Percentiles rank a stretch among this genome's conserved stretches.
Evolutionary conservation across 2,888 invertebrate genomes (phyloP).

Genomic region (Unio delphinus): DNA sequence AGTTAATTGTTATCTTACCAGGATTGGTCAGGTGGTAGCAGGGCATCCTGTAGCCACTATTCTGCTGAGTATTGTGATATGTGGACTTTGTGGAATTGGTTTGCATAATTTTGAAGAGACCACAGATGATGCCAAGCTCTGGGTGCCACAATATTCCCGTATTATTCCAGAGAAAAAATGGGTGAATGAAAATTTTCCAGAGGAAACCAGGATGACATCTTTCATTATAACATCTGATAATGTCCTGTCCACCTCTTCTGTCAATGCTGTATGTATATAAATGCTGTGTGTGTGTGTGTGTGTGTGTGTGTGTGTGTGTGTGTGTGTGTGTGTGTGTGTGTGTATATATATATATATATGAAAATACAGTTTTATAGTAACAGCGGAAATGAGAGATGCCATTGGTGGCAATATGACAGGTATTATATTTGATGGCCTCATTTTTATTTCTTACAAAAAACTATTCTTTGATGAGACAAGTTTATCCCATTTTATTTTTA

Average conservation of each 20-base stretch:
- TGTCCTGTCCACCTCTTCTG: slow-evolving; percentile 40
- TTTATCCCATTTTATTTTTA: no score
- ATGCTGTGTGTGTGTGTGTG: neutral
- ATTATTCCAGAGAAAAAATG: slow-evolving; percentile 52
- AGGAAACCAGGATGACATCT: slow-evolving; percentile 49
- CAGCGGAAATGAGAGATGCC: no score
- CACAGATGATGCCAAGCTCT: slow-evolving; percentile 52
- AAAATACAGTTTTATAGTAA: neutral
- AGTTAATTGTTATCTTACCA: slow-evolving; percentile 22
- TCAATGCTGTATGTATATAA: slow-evolving; percentile 47
- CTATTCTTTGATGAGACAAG: no score
- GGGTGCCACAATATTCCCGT: slow-evolving; percentile 55
- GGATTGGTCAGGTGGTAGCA: slow-evolving; percentile 53
- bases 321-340: neutral
- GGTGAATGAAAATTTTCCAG: slow-evolving; percentile 51
- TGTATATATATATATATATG: neutral
- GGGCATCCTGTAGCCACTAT: slow-evolving; percentile 49
- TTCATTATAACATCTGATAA: slow-evolving; percentile 39
- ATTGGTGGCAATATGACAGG: no score
- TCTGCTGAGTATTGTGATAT: slow-evolving; percentile 36
- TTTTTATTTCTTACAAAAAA: no score
- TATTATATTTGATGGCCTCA: no score
- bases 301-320: no score
- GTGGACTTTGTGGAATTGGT: slow-evolving; percentile 57
- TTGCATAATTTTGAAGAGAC: slow-evolving; percentile 52